These are phyloP conservation scores for Rapana venosa DNA, from an alignment of 2,888 invertebrate genomes.

Conservation along the genomic window DNA sequence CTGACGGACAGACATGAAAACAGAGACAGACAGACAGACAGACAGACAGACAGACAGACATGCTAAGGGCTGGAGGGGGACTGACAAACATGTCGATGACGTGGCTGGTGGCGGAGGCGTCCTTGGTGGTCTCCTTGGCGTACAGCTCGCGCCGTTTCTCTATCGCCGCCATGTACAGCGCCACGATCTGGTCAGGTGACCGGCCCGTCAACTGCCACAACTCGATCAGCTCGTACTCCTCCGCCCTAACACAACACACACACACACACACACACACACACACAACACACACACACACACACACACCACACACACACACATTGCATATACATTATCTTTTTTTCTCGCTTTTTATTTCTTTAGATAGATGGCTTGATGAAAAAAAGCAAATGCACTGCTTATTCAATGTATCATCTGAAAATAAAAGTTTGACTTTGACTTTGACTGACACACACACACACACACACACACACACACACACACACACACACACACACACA, in stretches of 20 bases:
- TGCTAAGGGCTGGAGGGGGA: neutral
- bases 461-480: neutral
- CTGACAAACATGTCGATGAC: constrained; percentile 43
- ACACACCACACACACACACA: constrained; percentile 8
- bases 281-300: constrained; percentile 30
- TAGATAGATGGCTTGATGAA: no score
- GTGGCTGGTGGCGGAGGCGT: neutral
- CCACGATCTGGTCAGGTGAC: constrained; percentile 40
- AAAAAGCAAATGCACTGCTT: no score
- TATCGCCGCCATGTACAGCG: constrained; percentile 41
- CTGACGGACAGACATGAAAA: neutral
- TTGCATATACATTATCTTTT: no score
- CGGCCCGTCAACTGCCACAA: constrained; percentile 60
- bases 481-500: neutral
- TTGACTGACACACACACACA: neutral
- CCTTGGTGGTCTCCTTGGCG: neutral
- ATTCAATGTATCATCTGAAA: no score
- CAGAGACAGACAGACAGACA: neutral
- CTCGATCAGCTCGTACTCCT: constrained; percentile 57
- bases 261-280: constrained; percentile 31
- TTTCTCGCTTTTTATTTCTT: no score
- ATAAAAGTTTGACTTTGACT: neutral
- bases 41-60: neutral
- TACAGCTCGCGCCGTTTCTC: neutral
- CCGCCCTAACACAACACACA: constrained; percentile 49